phyloP scores from a whole-genome alignment of 1,140 invertebrate genomes.

The Nixonia krombeini region DNA sequence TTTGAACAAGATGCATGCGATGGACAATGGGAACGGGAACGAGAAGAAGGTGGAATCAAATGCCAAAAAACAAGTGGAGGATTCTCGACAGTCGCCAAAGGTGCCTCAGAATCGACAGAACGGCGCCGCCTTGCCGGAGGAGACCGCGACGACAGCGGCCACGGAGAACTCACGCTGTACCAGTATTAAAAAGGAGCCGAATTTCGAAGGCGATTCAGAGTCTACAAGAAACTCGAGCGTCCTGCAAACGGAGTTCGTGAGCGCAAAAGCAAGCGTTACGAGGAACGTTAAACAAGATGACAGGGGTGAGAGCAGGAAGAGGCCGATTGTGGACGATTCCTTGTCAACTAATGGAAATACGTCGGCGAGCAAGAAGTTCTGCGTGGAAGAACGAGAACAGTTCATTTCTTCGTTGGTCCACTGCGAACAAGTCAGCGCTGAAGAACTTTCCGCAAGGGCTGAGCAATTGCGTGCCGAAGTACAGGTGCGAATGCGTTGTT shows the following conservation, averaged over 20 bases:
- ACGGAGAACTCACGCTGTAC: constrained; percentile 26
- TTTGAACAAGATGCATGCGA: constrained; percentile 68
- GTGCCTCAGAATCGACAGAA: constrained; percentile 67
- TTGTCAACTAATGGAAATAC: constrained; percentile 47
- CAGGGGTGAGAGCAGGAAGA: constrained; percentile 50
- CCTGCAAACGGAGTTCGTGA: not conserved
- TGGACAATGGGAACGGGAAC: constrained; percentile 58
- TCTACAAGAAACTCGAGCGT: constrained; percentile 22
- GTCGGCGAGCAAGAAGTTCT: constrained; percentile 55
- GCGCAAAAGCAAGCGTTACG: constrained; percentile 7
- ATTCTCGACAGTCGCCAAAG: constrained; percentile 56
- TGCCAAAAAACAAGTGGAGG: constrained; percentile 55
- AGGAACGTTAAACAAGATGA: constrained; percentile 37
- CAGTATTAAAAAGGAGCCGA: constrained; percentile 55
- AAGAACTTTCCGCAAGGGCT: constrained; percentile 60
- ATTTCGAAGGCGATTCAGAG: constrained; percentile 25
- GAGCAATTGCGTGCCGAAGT: constrained; percentile 62
- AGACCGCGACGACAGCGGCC: constrained; percentile 54
- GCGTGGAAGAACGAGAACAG: constrained; percentile 60
- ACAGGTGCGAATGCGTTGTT: too few species aligned
- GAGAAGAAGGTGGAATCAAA: constrained; percentile 57
- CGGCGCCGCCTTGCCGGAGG: constrained; percentile 64
- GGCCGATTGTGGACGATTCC: constrained; percentile 52
- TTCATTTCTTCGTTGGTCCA: constrained; percentile 60
- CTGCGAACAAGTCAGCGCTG: constrained; percentile 56